Evolutionary conservation across 1,140 invertebrate genomes (phyloP).

Genomic region (Cotesia typhae): DNA sequence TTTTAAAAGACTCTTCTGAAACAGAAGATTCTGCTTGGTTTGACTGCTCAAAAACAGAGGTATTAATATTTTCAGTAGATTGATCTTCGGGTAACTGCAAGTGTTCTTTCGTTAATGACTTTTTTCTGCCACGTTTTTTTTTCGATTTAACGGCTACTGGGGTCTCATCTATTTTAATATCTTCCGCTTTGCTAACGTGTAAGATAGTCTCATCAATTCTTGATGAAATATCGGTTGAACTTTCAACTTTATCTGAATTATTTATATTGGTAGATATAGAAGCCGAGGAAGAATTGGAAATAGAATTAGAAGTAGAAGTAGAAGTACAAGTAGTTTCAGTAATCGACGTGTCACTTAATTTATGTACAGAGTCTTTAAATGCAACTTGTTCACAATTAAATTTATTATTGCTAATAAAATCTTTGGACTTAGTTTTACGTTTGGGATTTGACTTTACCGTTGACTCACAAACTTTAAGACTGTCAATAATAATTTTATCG

Average conservation of each 20-base stretch:
- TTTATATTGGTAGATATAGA: no score
- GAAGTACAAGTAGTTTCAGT: no score
- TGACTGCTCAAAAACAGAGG: background rate
- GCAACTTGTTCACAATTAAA: background rate
- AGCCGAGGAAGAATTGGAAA: background rate
- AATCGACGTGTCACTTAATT: no score
- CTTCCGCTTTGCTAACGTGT: background rate
- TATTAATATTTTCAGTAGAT: constrained; percentile 33
- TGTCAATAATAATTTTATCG: no score
- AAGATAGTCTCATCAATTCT: background rate
- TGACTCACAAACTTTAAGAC: no score
- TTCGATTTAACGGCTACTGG: constrained; percentile 28
- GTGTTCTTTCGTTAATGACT: constrained; percentile 40
- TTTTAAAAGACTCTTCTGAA: constrained; percentile 32
- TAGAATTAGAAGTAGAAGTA: background rate
- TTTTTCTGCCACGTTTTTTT: constrained; percentile 46
- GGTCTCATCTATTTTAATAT: constrained; percentile 12
- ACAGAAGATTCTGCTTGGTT: background rate
- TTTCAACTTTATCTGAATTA: background rate
- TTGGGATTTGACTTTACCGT: no score
- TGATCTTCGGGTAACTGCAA: constrained; percentile 38
- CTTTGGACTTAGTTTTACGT: no score
- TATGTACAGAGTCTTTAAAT: no score
- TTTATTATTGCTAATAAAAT: background rate
- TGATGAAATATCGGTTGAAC: background rate